Base-by-base conservation (phyloP, 2,113 vertebrate genomes). In the Holacanthus passer region DNA sequence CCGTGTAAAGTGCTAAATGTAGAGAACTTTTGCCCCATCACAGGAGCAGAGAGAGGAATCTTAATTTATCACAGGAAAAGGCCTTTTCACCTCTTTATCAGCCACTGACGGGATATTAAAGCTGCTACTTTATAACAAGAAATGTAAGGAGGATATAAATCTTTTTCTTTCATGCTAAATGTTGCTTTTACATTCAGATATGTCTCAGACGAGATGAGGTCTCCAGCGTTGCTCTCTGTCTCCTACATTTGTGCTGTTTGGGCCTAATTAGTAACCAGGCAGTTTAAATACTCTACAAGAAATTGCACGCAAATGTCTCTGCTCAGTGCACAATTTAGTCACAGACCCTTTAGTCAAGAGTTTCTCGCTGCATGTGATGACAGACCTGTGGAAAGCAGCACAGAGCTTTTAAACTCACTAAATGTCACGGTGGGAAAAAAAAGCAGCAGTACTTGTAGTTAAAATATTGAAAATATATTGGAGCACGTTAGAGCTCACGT, bases 41-140 rank as follows among this genome's bases (percentile, higher is more conserved):
- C 76, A 88, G 69, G 39, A 82, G 58, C 52, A 69, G 71, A 79
- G 63, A 86, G 82, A 75, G 68, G 77, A 83, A 81, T 80, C 73
- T 82, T 90, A 79, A 91, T 91, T 89, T 77, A 90, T 89, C 77
- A 63, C 75, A 17, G 69, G 37, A 73, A n/a, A 81, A 78, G 56
- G 20, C 56, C 77, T 83, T 70, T 87, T 82, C 73, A 63, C 85
- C 79, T 86, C 82, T 88, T 84, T 74, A 82, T 83, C 85, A 39
- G 68, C 68, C 69, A 22, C 75, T 52, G 63, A 53, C 56, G 56
- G 22, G 35, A 62, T 75, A 69, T 79, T 31, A 50, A 69, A 63
- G 73, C 53, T 20, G 19, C 12, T 22, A 50, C 55, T 73, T 76
- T 58, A 80, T 73, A 70, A 77, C 39, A 59, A 31, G 62, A 53